Base-by-base conservation (phyloP, 2,797 vertebrate species). In the Gambusia yucatana region DNA sequence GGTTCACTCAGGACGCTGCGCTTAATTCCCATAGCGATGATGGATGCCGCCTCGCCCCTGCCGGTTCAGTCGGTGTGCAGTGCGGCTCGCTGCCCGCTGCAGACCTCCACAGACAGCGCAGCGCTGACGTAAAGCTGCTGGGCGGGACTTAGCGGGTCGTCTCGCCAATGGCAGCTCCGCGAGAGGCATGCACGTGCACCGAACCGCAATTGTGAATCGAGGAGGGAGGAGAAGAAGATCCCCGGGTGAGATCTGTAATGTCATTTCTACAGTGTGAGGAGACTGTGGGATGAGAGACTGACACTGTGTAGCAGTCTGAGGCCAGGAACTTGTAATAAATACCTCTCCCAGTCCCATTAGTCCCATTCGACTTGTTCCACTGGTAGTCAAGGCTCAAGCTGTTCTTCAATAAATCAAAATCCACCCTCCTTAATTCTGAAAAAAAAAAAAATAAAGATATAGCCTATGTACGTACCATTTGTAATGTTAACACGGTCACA, bases 1-100 rank as follows among this genome's bases (percentile, higher is more conserved):
- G 86, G 79, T 91, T 92, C 78, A 76, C 74, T 76, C 76, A 82
- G 82, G 80, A 80, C 71, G 87, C 80, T 69, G 77, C 79, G 87
- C 73, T 74, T 91, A 80, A 92, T 87, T 93, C 90, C 95, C 96
- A 96, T 96, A 76, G 93, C 94, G 92, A 79, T 94, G 93, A 92
- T 70, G 89, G 89, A 89, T 85, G 52, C 84, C 75, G 91, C 86
- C 90, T 93, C 93, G 81, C 88, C 88, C 88, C 76, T 86, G 87
- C 82, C 89, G 73, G 82, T 80, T 77, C 86, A 0, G 43, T 79
- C 82, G 75, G 78, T 83, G 89, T 81, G 88, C 83, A 86, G 89
- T 85, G 87, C 91, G 87, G 86, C 59, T 89, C 22, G 41, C 41
- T 81, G 76, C 16, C 65, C 78, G 72, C 84, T 86, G 93, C 93